phyloP scores from a whole-genome alignment of 2,888 invertebrate genomes.

The Cheilosia urbana region DNA sequence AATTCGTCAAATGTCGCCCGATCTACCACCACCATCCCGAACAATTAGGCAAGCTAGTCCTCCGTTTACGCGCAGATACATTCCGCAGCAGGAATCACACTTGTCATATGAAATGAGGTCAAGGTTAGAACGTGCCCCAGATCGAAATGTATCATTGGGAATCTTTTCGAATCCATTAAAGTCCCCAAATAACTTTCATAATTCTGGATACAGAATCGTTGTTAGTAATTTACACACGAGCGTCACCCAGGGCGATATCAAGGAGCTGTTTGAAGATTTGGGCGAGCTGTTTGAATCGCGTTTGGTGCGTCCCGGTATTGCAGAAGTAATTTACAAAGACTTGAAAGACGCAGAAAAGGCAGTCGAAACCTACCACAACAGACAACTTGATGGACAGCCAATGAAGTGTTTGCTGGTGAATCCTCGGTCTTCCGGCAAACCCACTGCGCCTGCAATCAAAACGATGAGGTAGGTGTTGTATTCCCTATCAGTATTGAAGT shows the following conservation, averaged over 20 bases:
- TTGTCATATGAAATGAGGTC: slow-evolving; percentile 82
- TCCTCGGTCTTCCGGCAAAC: slow-evolving; percentile 88
- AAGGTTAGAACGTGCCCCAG: slow-evolving; percentile 81
- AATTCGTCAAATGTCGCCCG: slow-evolving; percentile 80
- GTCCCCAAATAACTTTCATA: slow-evolving; percentile 49
- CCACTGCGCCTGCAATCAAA: slow-evolving; percentile 83
- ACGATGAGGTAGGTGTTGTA: slow-evolving; percentile 77
- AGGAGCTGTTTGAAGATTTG: slow-evolving; percentile 96
- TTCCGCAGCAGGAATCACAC: slow-evolving; percentile 80
- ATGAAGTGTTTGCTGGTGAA: slow-evolving; percentile 95
- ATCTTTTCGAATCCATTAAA: slow-evolving; percentile 81
- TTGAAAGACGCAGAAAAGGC: slow-evolving; percentile 94
- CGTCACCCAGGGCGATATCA: slow-evolving; percentile 95
- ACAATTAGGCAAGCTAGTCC: slow-evolving; percentile 77
- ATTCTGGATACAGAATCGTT: slow-evolving; percentile 91
- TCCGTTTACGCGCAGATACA: slow-evolving; percentile 79
- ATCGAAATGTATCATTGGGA: slow-evolving; percentile 82
- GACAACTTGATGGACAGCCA: slow-evolving; percentile 96
- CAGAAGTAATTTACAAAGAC: slow-evolving; percentile 95
- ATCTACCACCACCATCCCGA: slow-evolving; percentile 77
- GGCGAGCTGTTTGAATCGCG: slow-evolving; percentile 93
- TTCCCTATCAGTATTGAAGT: background rate
- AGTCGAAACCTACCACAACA: slow-evolving; percentile 96
- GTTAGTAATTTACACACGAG: slow-evolving; percentile 95
- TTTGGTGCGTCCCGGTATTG: slow-evolving; percentile 93